These are phyloP conservation scores for Emydocephalus ijimae DNA, from an alignment of 2,113 vertebrate species.

Conservation along the genomic window DNA sequence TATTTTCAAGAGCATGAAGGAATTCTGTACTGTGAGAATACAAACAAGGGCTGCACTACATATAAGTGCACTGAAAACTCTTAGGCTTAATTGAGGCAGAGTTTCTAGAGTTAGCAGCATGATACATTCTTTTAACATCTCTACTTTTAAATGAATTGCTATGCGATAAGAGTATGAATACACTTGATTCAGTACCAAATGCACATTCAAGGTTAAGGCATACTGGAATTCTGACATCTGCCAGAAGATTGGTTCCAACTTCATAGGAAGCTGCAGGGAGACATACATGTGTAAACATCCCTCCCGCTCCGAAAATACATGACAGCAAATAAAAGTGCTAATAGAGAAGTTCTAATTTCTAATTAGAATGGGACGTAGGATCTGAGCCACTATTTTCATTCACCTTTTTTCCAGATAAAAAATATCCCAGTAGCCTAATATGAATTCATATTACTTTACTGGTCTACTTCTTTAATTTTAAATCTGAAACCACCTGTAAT, in stretches of 20 bases:
- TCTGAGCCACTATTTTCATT: not conserved
- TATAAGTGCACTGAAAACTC: not conserved
- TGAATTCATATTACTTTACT: not conserved
- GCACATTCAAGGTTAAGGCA: not conserved
- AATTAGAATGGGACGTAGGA: not conserved
- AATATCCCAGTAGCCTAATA: not conserved
- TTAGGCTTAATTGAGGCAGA: not conserved
- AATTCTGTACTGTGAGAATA: not conserved
- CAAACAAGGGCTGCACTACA: not conserved
- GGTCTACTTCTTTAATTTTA: not conserved
- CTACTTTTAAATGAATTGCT: not conserved
- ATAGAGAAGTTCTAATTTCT: not conserved
- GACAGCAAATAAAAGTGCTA: not conserved
- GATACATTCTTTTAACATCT: not conserved
- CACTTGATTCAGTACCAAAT: not conserved
- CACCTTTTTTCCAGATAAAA: not conserved
- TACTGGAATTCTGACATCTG: not conserved
- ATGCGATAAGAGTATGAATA: not conserved
- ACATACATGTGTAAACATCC: not conserved
- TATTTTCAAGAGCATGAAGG: not conserved
- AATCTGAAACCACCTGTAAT: not conserved
- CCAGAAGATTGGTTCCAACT: not conserved
- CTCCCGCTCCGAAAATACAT: not conserved
- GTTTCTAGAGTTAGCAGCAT: not conserved
- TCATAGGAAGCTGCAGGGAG: not conserved